Base-by-base conservation (phyloP, 2,888 invertebrate species). In the Tetramorium bicarinatum region DNA sequence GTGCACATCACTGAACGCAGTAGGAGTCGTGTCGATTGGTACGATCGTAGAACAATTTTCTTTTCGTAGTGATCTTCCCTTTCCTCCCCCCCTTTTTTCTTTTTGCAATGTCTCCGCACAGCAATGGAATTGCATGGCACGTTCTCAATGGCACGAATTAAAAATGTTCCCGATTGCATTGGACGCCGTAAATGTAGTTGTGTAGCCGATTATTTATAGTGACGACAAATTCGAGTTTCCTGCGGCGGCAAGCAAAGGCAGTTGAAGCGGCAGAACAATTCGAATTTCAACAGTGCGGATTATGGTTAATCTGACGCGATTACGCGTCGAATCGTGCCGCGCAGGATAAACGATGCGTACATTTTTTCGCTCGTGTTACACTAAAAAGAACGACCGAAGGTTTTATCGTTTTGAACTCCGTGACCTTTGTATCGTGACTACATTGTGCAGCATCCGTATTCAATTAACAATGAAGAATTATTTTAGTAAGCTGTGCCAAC, bases 121-220 rank as follows among this genome's bases (percentile, higher is more conserved):
- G 61, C 77, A 74, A 87, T 75, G n/a, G 25, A 76, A 59, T 71
- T 75, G 88, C 88, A 88, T 89, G 88, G 77, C 62, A 83, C 75
- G 79, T 56, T 59, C 72, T 18, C 44, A 80, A 59, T 71, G 34
- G 72, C 79, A 80, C 79, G 79, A 59, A 80, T 72, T 59, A 80
- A n/a, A 38, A 9, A 59, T 56, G 9, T 59, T 56, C 13, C 34
- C 44, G 13, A 59, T 72, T 25, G 59, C 79, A 72, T 44, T 47
- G 13, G 41, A 18, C 13, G 21, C 21, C 25, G 44, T 18, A 34
- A 44, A n/a, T 18, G 56, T 75, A 47, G 29, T 18, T 72, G 47
- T 38, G 25, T 71, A 47, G 56, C 25, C 44, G 52, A 11, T 67
- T 67, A 54, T 44, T 59, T 38, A 47, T 38, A 80, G 44, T 15